Base-by-base conservation (phyloP, 2,797 vertebrate genomes). In the Botia kubotai region DNA sequence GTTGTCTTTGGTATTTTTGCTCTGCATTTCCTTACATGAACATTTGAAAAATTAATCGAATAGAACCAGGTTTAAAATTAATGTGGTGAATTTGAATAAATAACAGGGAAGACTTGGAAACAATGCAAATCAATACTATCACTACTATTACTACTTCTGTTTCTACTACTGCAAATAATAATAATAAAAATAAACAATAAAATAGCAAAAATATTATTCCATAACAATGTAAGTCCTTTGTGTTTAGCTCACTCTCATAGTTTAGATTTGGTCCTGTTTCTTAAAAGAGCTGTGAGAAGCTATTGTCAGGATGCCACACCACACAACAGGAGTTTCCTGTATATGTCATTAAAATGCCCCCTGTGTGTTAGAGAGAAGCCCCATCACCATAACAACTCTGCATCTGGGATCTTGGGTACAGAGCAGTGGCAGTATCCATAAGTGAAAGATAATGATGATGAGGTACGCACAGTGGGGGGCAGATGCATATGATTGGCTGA, bases 401-500 rank as follows among this genome's bases (percentile, higher is more conserved):
- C 83, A 79, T 84, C 90, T 87, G 82, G 87, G 90, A 92, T 90
- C 89, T 86, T 88, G 73, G 74, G 83, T 82, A 83, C 81, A 85
- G 86, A 85, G 75, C 75, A 69, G 80, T 89, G 84, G 82, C 86
- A 80, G 87, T 85, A 69, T 81, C 88, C 86, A 90, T 87, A 87
- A 90, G 82, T 80, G 75, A 81, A 87, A 73, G 85, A 90, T 86
- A 88, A 90, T 86, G 88, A 84, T 77, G 86, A 87, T 87, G 86
- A 86, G 83, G 87, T 84, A 81, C 68, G 39, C 86, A 83, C 88
- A 87, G 87, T 88, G 89, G 80, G 88, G 88, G 86, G 87, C 91
- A 89, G 91, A 89, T 91, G 91, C 88, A 88, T 75, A 60, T 85
- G 87, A 87, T 89, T 85, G 87, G 82, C 89, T 86, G 87, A 86